Conservation (phyloP, 2,113 vertebrate species). For the Cololabis saira region DNA sequence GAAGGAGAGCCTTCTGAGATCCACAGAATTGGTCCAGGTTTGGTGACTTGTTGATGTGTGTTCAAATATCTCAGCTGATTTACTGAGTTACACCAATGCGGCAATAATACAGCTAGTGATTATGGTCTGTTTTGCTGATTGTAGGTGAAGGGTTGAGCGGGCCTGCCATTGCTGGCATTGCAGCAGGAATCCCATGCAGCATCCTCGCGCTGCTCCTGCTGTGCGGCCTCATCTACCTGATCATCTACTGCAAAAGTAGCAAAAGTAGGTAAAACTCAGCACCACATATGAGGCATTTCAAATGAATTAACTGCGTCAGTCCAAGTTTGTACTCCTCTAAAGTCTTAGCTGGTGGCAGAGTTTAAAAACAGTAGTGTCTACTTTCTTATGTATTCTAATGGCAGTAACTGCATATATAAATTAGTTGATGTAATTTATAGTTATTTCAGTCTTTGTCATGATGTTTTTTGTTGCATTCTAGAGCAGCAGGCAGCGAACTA, state of each 20-base stretch:
- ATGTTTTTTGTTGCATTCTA: neutral
- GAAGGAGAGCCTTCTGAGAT: constrained; percentile 54
- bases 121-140: neutral
- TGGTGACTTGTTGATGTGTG: neutral
- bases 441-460: neutral
- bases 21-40: constrained; percentile 66
- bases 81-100: neutral
- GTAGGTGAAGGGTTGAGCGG: constrained; percentile 65
- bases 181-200: constrained; percentile 77
- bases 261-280: constrained; percentile 45
- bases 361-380: too few relatives aligned
- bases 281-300: neutral
- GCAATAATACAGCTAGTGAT: neutral
- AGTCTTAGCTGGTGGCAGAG: too few relatives aligned
- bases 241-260: constrained; percentile 49
- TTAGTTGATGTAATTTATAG: neutral
- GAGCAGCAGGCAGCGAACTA: too few relatives aligned
- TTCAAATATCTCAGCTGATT: neutral
- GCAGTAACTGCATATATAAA: too few relatives aligned
- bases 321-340: too few relatives aligned
- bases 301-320: too few relatives aligned
- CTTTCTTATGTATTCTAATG: too few relatives aligned
- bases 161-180: constrained; percentile 74
- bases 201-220: constrained; percentile 70
- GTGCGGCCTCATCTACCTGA: constrained; percentile 45